These are phyloP conservation scores for Hypothenemus hampei DNA, from an alignment of 1,140 invertebrate genomes.

Conservation along the genomic window DNA sequence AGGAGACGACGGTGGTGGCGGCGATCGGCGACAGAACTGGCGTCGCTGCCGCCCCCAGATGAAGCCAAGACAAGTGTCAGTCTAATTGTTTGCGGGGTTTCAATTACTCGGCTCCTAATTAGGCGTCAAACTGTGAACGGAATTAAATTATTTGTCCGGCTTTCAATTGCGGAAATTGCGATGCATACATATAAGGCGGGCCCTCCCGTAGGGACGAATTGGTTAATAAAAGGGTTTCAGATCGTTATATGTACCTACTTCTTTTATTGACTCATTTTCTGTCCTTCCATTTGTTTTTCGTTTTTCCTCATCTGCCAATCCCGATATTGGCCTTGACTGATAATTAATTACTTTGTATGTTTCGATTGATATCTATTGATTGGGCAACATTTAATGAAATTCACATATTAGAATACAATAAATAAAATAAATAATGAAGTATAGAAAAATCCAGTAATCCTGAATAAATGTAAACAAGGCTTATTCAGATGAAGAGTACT, in stretches of 20 bases:
- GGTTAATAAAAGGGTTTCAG: conserved; percentile 20
- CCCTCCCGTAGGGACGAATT: conserved; percentile 19
- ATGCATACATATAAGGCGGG: conserved; percentile 25
- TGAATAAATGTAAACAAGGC: too few relatives aligned
- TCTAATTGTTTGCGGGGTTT: conserved; percentile 45
- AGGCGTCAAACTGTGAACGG: conserved; percentile 45
- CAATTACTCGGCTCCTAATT: conserved; percentile 44
- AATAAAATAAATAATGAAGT: too few relatives aligned
- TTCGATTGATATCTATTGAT: too few relatives aligned
- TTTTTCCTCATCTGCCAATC: too few relatives aligned
- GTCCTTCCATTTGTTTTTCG: too few relatives aligned
- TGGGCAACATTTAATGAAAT: too few relatives aligned
- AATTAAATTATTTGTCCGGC: conserved; percentile 46
- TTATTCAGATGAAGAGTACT: too few relatives aligned
- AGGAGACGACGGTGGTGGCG: conserved; percentile 1
- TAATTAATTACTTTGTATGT: too few relatives aligned
- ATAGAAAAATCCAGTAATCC: too few relatives aligned
- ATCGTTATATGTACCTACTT: conserved; percentile 10
- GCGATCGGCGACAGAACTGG: conserved; percentile 19
- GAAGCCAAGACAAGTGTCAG: conserved; percentile 42
- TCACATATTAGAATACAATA: too few relatives aligned
- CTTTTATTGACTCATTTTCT: conserved; percentile 12
- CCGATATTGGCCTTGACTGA: too few relatives aligned
- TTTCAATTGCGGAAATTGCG: conserved; percentile 38
- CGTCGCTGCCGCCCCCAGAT: conserved; percentile 35